Conservation (phyloP, 2,797 vertebrate species). For the Cirrhinus mrigala region DNA sequence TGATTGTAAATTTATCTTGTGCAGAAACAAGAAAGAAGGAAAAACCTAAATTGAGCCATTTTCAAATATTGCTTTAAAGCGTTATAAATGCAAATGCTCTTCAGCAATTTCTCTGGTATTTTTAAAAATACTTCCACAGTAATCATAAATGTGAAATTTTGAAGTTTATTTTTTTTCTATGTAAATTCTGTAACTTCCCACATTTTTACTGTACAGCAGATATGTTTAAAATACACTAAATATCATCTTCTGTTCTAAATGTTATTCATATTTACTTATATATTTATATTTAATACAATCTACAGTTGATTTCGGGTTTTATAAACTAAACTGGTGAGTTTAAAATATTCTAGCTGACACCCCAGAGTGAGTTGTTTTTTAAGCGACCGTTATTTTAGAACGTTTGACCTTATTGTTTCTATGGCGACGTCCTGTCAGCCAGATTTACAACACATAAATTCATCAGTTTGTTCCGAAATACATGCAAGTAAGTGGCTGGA, state of each 20-base stretch:
- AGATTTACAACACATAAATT: no score
- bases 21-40: not conserved
- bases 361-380: no score
- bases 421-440: no score
- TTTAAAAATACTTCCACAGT: not conserved
- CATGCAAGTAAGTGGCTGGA: no score
- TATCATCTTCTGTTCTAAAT: not conserved
- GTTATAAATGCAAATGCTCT: not conserved
- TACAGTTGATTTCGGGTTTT: not conserved
- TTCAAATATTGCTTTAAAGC: not conserved
- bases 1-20: not conserved
- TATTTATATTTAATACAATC: not conserved
- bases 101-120: not conserved
- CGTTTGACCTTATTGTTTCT: no score
- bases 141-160: not conserved
- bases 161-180: no score
- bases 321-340: not conserved
- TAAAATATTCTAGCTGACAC: no score
- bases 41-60: not conserved
- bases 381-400: no score
- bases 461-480: no score
- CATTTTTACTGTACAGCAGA: not conserved
- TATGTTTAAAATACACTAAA: not conserved
- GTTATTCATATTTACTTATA: no score
- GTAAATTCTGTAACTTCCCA: not conserved